phyloP scores from a whole-genome alignment of 2,888 invertebrate genomes.

The Parascotia fuliginaria region DNA sequence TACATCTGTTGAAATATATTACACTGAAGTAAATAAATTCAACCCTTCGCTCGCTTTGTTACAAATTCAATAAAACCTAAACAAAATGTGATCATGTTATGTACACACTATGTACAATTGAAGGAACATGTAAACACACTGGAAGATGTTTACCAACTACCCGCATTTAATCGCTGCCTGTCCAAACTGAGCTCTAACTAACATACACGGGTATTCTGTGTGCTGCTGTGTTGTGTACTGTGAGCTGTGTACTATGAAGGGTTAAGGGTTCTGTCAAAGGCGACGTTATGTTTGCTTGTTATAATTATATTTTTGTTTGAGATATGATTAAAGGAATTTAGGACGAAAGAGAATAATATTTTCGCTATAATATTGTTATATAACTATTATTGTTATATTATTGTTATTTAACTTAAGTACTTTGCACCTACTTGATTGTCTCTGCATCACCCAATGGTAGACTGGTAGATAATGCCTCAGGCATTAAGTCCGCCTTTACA shows the following conservation, averaged over 20 bases:
- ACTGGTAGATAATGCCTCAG: too few relatives aligned
- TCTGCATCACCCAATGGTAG: too few relatives aligned
- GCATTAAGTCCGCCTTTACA: too few relatives aligned
- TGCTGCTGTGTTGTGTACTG: constrained; percentile 19
- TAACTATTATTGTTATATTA: too few relatives aligned
- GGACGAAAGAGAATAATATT: neutral
- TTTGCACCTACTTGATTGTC: too few relatives aligned
- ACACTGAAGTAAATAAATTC: too few relatives aligned
- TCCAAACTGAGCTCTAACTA: constrained; percentile 25
- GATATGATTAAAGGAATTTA: neutral
- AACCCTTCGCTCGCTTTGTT: too few relatives aligned
- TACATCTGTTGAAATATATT: too few relatives aligned
- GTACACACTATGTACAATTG: constrained; percentile 12
- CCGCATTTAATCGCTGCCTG: constrained; percentile 56
- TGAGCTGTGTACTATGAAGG: constrained; percentile 23
- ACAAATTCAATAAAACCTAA: constrained; percentile 3
- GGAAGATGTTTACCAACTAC: constrained; percentile 54
- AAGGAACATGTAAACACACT: constrained; percentile 37
- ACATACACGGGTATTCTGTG: constrained; percentile 8
- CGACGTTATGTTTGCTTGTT: constrained; percentile 4
- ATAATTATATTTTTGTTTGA: neutral
- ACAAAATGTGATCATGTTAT: neutral
- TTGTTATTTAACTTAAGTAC: too few relatives aligned
- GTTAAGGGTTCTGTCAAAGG: constrained; percentile 6
- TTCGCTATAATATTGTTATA: too few relatives aligned